Base-by-base conservation (phyloP, 1,140 invertebrate genomes). In the Hermetia illucens region DNA sequence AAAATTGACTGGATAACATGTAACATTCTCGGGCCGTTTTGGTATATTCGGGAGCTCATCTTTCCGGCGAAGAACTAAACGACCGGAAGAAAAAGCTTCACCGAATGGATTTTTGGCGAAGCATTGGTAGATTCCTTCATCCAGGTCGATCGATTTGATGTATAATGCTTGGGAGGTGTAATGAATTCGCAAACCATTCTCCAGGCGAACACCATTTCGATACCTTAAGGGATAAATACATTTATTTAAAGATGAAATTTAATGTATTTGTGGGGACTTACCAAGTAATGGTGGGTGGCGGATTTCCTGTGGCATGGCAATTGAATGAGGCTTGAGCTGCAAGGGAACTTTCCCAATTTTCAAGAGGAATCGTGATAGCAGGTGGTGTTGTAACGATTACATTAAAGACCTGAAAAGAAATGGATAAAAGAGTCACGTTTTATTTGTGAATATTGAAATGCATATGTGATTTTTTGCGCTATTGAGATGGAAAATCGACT, bases 71-170 rank as follows among this genome's bases (percentile, higher is more conserved):
- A 51, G 49, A 4, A 52, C 51, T 38, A 60, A 40, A 22, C 55
- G 53, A 3, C 46, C 55, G 2, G 52, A 47, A 12, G 48, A 42
- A 25, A 50, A 51, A 16, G 50, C 51, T 45, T 59, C 57, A 15
- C 57, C 58, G 21, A 55, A 53, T 6, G 53, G 44, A 37, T 60
- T 61, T 0, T 45, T 34, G 1, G 58, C 58, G 41, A 60, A 51
- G 36, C 58, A 61, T 44, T 61, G 58, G 47, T 61, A 61, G 12
- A 61, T 52, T 35, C 58, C 56, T 30, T 47, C 54, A 44, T 60
- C 56, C 10, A 51, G 51, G 36, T 59, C 56, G 16, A 59, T 55
- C 1, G 56, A 59, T 29, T 55, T 50, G 10, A 58, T 49, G 15
- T 46, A 42, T 38, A 59, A 35, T 39, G 52, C 51, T 10, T 53